phyloP scores from a whole-genome alignment of 2,113 vertebrate species.

The Rhineura floridana region DNA sequence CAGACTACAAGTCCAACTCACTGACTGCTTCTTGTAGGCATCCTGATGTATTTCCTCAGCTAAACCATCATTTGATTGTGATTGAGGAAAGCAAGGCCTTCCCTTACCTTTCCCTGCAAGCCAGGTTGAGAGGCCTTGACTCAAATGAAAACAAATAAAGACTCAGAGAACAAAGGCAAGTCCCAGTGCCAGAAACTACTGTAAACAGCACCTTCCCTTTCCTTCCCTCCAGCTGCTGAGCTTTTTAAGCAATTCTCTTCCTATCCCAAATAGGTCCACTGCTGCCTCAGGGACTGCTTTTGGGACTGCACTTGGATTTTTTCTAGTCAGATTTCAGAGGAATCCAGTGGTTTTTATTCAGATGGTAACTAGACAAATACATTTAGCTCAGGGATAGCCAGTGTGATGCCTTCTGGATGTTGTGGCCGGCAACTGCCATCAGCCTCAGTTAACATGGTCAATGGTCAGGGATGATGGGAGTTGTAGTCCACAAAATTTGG shows the following conservation, averaged over 20 bases:
- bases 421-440: not conserved
- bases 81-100: conserved; percentile 47
- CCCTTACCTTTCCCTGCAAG: conserved; percentile 62
- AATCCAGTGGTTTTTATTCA: not conserved
- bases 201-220: conserved; percentile 53
- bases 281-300: not conserved
- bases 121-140: conserved; percentile 55
- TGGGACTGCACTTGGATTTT: not conserved
- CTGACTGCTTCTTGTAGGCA: not conserved
- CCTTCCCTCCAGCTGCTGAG: conserved; percentile 11
- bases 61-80: conserved; percentile 42
- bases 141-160: conserved; percentile 65
- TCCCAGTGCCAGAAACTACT: conserved; percentile 38
- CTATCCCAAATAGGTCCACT: not conserved
- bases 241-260: not conserved
- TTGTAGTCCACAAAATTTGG: not conserved
- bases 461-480: too few relatives aligned
- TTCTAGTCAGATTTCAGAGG: not conserved
- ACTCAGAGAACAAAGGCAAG: conserved; percentile 55
- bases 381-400: not conserved
- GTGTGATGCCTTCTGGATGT: not conserved
- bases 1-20: not conserved
- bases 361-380: not conserved
- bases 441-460: not conserved
- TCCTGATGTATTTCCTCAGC: conserved; percentile 25